Evolutionary conservation across 1,140 invertebrate genomes (phyloP).

Genomic region (Nixonia krombeini): DNA sequence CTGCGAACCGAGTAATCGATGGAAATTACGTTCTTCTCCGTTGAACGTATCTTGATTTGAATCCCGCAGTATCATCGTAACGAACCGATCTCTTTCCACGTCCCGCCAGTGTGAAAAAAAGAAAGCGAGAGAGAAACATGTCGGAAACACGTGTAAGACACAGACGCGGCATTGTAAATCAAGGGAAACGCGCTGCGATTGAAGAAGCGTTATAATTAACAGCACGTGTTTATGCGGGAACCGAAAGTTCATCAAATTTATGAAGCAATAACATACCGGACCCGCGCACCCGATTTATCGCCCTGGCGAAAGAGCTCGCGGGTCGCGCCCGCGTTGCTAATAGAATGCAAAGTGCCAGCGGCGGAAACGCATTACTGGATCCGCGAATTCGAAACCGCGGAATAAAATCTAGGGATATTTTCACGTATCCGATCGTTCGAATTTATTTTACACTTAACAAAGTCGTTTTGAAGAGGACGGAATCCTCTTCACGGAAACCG

Average conservation of each 20-base stretch:
- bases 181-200: no score
- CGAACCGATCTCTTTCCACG: no score
- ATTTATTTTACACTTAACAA: no score
- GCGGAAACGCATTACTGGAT: background rate
- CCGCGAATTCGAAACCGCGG: background rate
- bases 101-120: no score
- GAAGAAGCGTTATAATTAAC: background rate
- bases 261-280: slow-evolving; percentile 1
- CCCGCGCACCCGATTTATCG: slow-evolving; percentile 3
- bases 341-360: slow-evolving; percentile 1
- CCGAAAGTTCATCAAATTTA: slow-evolving; percentile 6
- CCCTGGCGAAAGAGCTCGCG: background rate
- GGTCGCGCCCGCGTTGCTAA: background rate
- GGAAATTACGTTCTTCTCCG: slow-evolving; percentile 1
- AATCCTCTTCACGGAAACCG: no score
- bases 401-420: background rate
- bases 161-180: no score
- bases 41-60: background rate
- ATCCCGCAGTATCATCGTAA: background rate
- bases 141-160: no score
- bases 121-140: no score
- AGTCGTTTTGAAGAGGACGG: no score
- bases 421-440: no score
- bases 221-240: background rate
- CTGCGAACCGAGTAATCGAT: background rate